phyloP scores from a whole-genome alignment of 2,797 vertebrate genomes.

The Artibeus lituratus region DNA sequence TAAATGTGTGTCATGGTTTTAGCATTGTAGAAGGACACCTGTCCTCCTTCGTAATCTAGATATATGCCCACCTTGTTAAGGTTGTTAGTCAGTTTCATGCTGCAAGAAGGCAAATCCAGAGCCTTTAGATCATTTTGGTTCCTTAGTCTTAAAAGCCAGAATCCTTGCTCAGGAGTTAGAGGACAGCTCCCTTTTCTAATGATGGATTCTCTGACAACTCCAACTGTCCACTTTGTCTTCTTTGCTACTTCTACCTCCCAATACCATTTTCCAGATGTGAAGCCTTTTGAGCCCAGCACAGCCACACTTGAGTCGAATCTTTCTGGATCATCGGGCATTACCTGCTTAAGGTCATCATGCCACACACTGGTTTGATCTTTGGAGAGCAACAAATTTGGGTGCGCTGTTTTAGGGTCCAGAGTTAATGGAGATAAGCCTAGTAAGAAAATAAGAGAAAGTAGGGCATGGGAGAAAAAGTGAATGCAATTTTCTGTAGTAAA shows the following conservation, averaged over 20 bases:
- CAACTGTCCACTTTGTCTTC: slow-evolving; percentile 81
- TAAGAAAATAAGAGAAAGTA: slow-evolving; percentile 40
- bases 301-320: slow-evolving; percentile 80
- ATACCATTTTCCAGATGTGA: slow-evolving; percentile 81
- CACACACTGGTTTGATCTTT: slow-evolving; percentile 70
- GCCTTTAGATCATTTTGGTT: slow-evolving; percentile 76
- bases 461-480: background rate
- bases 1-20: slow-evolving; percentile 75
- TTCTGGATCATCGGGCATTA: slow-evolving; percentile 77
- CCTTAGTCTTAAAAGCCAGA: slow-evolving; percentile 82
- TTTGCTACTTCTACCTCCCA: slow-evolving; percentile 81
- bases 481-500: background rate
- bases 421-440: slow-evolving; percentile 78
- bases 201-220: slow-evolving; percentile 76
- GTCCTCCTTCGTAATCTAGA: slow-evolving; percentile 80
- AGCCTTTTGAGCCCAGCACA: slow-evolving; percentile 81
- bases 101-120: slow-evolving; percentile 75
- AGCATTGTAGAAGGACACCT: slow-evolving; percentile 78
- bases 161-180: slow-evolving; percentile 79
- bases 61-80: slow-evolving; percentile 73
- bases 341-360: slow-evolving; percentile 66
- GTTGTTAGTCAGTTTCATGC: background rate
- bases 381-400: slow-evolving; percentile 76
- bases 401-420: slow-evolving; percentile 83
- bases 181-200: slow-evolving; percentile 76